Evolutionary conservation across 2,888 invertebrate genomes (phyloP), one percentile per base, ranked within the genome.

Genomic region (Pycnomerus fuliginosus): DNA sequence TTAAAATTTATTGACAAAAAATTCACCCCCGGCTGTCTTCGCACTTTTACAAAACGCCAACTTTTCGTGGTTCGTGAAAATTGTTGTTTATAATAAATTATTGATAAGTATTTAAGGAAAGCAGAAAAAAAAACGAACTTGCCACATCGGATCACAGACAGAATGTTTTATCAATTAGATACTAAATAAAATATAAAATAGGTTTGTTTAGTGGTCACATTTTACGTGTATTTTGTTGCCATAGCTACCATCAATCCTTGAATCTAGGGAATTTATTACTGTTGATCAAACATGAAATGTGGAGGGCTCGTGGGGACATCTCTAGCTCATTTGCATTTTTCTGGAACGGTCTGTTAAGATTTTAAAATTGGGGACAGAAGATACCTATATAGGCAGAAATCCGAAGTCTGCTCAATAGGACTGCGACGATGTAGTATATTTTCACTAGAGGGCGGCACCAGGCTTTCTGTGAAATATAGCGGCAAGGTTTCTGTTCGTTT

Each of bases 201-300:
- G 53, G 52, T 63, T 60, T 62, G 63, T 66, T 66, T 63, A 65
- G 60, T 57, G 50, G 58, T 56, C 60, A 58, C 56, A 55, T 59
- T 61, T 58, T 52, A 58, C 50, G 53, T 57, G 51, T 54, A 55
- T 51, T 51, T 10, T 20, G 63, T 66, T 51, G 50, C 50, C 59
- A 63, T 61, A 59, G 48, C 52, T 52, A 64, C 63, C 51, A 57
- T 59, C 60, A 60, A 61, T 47, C 32, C 16, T n/a, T 16, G 31
- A 16, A 10, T 37, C 32, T 14, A 22, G 37, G 36, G 36, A 32
- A 33, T 32, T 44, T 32, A 37, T 44, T 36, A 16, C n/a, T 8
- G 13, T 4, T 29, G n/a, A n/a, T n/a, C n/a, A n/a, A n/a, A n/a
- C n/a, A n/a, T n/a, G n/a, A n/a, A n/a, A n/a, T n/a, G n/a, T n/a